Evolutionary conservation across 1,140 invertebrate genomes (phyloP), one percentile per base, ranked within the genome.

Genomic region (Polyergus mexicanus): DNA sequence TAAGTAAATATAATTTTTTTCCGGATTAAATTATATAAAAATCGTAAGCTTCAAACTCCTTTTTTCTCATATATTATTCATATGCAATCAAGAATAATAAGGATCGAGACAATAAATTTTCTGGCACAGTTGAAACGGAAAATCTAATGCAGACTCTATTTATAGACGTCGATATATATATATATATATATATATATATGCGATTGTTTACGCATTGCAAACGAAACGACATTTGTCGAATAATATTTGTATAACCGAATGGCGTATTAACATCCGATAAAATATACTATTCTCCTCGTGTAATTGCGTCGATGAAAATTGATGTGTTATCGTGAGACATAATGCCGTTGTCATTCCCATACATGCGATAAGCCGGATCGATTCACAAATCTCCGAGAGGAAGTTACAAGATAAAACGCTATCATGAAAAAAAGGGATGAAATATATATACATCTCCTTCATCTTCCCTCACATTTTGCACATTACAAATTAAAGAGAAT

Each of bases 211-310:
- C 13, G 32, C 32, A 16, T 69, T 41, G 22, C 51, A 32, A 71
- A 69, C 1, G 38, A 19, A 22, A n/a, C 13, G n/a, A 51, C 1
- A 5, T 2, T 78, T 7, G 4, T 56, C 10, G 7, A 7, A 4
- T 38, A 11, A 54, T 19, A 71, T 44, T 71, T 58, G 25, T 28
- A 56, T 6, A 32, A 68, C 8, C 60, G n/a, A 78, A 68, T 10
- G 10, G 5, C 13, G 19, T 69, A 80, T 71, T 69, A 56, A 22
- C 22, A 58, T 56, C 22, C 51, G 65, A 81, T 60, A 60, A 81
- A 81, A 51, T 60, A 71, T 71, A 81, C 35, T 10, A 41, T 35
- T 13, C 22, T 60, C 3, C n/a, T 60, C 35, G 47, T 80, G 58
- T 69, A 25, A 41, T 66, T 80, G 16, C 22, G 10, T 56, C 35